Percentiles rank a stretch among this genome's conserved stretches.
phyloP scores from a whole-genome alignment of 2,888 invertebrate genomes.

The Andrena dorsata region DNA sequence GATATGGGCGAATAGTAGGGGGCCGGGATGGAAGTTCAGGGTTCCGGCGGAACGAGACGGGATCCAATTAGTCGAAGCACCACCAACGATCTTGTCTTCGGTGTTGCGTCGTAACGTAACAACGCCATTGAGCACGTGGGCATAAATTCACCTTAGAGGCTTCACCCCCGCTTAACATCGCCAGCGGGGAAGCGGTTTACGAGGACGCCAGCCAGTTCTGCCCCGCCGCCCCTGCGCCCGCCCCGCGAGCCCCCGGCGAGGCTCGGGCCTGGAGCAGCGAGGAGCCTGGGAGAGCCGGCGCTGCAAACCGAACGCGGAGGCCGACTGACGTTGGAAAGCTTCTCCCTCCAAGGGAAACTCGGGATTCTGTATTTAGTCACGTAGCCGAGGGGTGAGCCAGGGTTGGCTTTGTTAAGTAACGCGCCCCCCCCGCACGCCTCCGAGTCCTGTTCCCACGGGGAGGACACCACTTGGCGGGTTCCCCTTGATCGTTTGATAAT shows the following conservation, averaged over 20 bases:
- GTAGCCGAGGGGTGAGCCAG: constrained; percentile 41
- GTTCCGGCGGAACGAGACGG: neutral
- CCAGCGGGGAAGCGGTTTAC: constrained; percentile 75
- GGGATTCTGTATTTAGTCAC: constrained; percentile 59
- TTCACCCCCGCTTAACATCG: constrained; percentile 60
- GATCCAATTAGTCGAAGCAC: constrained; percentile 50
- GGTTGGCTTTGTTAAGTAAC: constrained; percentile 38
- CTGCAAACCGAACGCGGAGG: constrained; percentile 41
- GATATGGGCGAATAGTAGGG: constrained; percentile 2
- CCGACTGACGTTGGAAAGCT: constrained; percentile 1
- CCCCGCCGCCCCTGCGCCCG: constrained; percentile 24
- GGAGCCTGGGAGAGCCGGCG: constrained; percentile 49
- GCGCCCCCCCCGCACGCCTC: neutral
- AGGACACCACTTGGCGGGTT: constrained; percentile 9
- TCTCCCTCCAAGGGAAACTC: constrained; percentile 35
- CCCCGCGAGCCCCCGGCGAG: constrained; percentile 15
- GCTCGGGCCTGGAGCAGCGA: constrained; percentile 57
- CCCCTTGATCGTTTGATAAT: neutral
- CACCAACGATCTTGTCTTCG: constrained; percentile 46
- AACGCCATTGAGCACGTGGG: constrained; percentile 46
- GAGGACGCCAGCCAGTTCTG: constrained; percentile 20
- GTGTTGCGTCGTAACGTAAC: constrained; percentile 40
- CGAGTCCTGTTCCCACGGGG: neutral
- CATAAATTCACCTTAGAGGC: constrained; percentile 47
- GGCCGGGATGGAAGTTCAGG: constrained; percentile 1